Base-by-base conservation (phyloP, 1,140 invertebrate species). In the Pseudomyrmex sp. region DNA sequence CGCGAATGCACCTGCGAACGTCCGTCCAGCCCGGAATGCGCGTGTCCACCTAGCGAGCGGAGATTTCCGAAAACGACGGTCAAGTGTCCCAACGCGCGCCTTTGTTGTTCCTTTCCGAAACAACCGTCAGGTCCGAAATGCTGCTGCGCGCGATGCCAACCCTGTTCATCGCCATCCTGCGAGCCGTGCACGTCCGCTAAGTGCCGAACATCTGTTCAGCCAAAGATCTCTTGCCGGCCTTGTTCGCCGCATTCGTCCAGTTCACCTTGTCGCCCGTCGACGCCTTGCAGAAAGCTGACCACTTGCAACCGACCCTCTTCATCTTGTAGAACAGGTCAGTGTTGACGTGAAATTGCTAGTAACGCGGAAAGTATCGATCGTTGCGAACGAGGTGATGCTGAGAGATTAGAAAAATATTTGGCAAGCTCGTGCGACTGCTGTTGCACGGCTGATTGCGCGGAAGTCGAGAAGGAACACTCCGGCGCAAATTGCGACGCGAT, bases 31-130 rank as follows among this genome's bases (percentile, higher is more conserved):
- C 85, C 90, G 1, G 90, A 92, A 77, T 92, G 92, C 68, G 70
- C 89, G 8, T 92, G 90, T 85, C 83, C 90, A 44, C 90, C 91
- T 4, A 90, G 85, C 59, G 91, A 93, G 26, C 87, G 91, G 5
- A 88, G 74, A 69, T 91, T 92, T 54, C 65, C 89, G 1, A 85
- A 83, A 62, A 66, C 85, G n/a, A 87, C 85, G 44, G 46, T 85
- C 2, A 84, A 70, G 18, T 91, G 87, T 70, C 77, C 84, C 2
- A 90, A 91, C 69, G 83, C 83, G 2, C 84, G 84, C 52, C n/a
- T 86, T 5, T 90, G 90, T 59, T 80, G 82, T 50, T 69, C 86
- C 4, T 20, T 74, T 18, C 83, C 82, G 26, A 76, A 83, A 20
- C 61, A 83, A 52, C 77, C 79, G 10, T 20, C 80, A 4, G 35